Percentiles rank a stretch among this genome's conserved stretches.
These are phyloP conservation scores for Melitaea athalia DNA, from an alignment of 2,888 invertebrate species.

Conservation along the genomic window DNA sequence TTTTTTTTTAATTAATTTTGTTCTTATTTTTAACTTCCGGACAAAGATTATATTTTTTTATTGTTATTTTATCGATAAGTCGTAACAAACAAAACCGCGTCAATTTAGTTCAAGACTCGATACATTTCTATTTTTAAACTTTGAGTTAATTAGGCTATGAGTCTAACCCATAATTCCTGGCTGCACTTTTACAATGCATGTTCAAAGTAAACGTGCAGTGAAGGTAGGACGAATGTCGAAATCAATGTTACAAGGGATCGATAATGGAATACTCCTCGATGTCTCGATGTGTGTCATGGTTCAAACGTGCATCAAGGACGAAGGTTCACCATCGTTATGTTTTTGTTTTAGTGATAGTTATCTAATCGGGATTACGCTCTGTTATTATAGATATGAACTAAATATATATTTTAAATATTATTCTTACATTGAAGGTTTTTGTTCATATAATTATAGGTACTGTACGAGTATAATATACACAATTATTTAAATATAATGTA, in stretches of 20 bases:
- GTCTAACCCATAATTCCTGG: conserved; percentile 12
- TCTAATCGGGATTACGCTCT: too few relatives aligned
- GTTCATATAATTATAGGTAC: too few relatives aligned
- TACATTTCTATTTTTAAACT: background rate
- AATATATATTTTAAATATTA: too few relatives aligned
- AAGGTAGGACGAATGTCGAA: conserved; percentile 13
- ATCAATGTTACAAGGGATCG: conserved; percentile 36
- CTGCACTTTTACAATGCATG: conserved; percentile 32
- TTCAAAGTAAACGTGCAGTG: conserved; percentile 19
- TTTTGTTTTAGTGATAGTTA: background rate
- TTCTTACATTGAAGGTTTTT: too few relatives aligned
- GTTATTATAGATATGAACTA: too few relatives aligned
- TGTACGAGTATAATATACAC: too few relatives aligned
- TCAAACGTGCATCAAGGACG: conserved; percentile 34
- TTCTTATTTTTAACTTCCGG: too few relatives aligned
- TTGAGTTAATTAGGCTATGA: background rate
- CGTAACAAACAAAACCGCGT: background rate
- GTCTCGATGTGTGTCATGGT: conserved; percentile 38
- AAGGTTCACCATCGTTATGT: conserved; percentile 12
- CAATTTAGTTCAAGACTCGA: background rate
- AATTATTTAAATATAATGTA: too few relatives aligned
- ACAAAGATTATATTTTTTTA: too few relatives aligned
- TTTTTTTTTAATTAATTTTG: too few relatives aligned
- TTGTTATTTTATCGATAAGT: too few relatives aligned
- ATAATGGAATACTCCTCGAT: conserved; percentile 30